A percentile compares a stretch with the other conserved stretches of the same genome.
Evolutionary conservation across 2,113 vertebrate genomes (phyloP).

Genomic region (Halcyon senegalensis): DNA sequence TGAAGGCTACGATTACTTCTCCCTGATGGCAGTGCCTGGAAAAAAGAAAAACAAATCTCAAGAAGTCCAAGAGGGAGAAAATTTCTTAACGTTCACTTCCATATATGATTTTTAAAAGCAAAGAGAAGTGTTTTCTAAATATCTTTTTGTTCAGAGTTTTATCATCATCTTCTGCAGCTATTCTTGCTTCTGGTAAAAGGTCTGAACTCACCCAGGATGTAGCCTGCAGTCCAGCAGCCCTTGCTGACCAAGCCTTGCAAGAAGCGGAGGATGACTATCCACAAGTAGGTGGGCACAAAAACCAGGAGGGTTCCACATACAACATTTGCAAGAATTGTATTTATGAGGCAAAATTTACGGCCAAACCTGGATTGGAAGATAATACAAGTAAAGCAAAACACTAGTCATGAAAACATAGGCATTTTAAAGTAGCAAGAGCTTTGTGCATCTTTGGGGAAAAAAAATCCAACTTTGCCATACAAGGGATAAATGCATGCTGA

Average conservation of each 20-base stretch:
- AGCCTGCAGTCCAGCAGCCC: slow-evolving; percentile 76
- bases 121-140: neutral
- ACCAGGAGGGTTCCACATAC: slow-evolving; percentile 74
- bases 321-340: slow-evolving; percentile 60
- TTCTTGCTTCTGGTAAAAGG: neutral
- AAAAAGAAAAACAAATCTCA: neutral
- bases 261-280: slow-evolving; percentile 75
- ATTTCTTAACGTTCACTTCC: neutral
- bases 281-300: slow-evolving; percentile 74
- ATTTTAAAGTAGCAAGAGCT: neutral
- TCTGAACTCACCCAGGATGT: slow-evolving; percentile 78
- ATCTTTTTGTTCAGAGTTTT: neutral
- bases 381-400: neutral
- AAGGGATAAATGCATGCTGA: neutral
- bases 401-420: neutral
- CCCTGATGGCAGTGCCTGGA: neutral
- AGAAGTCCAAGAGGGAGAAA: neutral
- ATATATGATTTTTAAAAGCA: neutral
- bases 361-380: slow-evolving; percentile 74
- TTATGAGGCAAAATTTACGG: slow-evolving; percentile 77
- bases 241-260: slow-evolving; percentile 83
- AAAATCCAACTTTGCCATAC: neutral
- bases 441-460: neutral
- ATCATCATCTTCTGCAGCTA: neutral
- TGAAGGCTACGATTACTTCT: neutral